phyloP scores from a whole-genome alignment of 35 echinoderm and acorn worm species.

The Lytechinus variegatus region DNA sequence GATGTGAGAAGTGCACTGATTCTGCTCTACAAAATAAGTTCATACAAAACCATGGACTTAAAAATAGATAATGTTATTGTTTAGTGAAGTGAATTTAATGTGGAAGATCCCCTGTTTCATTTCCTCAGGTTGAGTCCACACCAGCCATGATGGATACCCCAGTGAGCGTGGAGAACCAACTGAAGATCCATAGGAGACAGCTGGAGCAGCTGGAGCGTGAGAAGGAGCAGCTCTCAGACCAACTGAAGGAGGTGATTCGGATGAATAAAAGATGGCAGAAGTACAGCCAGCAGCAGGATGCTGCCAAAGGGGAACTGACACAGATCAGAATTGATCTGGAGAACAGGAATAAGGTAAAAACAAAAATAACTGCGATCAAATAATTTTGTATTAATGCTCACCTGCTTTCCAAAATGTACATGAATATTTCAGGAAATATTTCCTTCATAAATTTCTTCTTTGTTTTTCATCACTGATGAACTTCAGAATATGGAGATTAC shows the following conservation, averaged over 20 bases:
- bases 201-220: constrained; percentile 58
- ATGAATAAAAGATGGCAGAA: constrained; percentile 67
- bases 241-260: constrained; percentile 58
- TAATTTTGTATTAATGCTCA: too few relatives aligned
- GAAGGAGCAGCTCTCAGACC: constrained; percentile 23
- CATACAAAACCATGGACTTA: too few relatives aligned
- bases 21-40: too few relatives aligned
- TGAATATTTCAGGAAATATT: too few relatives aligned
- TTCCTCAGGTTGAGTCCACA: not conserved
- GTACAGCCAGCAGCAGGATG: constrained; percentile 52
- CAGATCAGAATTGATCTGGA: not conserved
- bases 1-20: too few relatives aligned
- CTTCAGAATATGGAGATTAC: too few relatives aligned
- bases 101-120: not conserved
- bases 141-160: constrained; percentile 10
- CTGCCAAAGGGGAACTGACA: not conserved
- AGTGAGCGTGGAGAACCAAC: constrained; percentile 41
- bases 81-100: not conserved
- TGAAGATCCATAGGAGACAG: constrained; percentile 35
- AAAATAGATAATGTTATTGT: not conserved
- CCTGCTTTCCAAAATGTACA: too few relatives aligned
- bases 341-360: not conserved
- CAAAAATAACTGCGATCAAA: too few relatives aligned
- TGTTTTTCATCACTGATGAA: too few relatives aligned
- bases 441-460: too few relatives aligned